These are phyloP conservation scores for Potamarius usumacintae DNA, from an alignment of 2,113 vertebrate species.

Conservation along the genomic window DNA sequence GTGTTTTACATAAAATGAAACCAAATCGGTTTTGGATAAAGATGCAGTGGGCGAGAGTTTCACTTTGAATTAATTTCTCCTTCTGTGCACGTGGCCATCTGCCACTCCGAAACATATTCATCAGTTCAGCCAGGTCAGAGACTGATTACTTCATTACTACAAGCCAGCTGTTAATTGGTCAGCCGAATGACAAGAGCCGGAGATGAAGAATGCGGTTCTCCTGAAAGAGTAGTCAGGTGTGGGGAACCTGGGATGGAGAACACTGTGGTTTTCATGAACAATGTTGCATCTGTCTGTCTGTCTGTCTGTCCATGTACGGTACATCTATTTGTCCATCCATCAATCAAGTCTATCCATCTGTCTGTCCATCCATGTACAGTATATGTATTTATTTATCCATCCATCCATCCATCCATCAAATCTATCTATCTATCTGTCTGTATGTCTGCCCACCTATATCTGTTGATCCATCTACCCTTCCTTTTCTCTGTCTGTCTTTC, in stretches of 20 bases:
- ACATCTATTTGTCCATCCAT: no score
- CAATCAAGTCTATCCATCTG: not conserved
- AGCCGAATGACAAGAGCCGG: not conserved
- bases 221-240: not conserved
- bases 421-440: not conserved
- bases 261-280: no score
- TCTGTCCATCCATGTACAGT: not conserved
- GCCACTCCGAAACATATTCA: slow-evolving; percentile 43
- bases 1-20: not conserved
- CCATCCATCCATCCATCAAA: not conserved
- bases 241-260: not conserved
- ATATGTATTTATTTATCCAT: not conserved
- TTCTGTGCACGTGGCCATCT: slow-evolving; percentile 46
- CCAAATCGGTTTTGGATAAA: not conserved
- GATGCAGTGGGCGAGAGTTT: not conserved
- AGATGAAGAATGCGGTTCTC: not conserved
- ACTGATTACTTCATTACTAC: slow-evolving; percentile 48
- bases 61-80: slow-evolving; percentile 19
- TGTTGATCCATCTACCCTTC: no score
- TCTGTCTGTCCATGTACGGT: not conserved
- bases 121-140: slow-evolving; percentile 51
- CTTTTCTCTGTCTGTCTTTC: no score
- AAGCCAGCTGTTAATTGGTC: slow-evolving; percentile 48
- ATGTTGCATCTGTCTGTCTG: not conserved
- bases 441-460: no score